Conservation (phyloP, 2,113 vertebrate species). For the Melanerpes aurifrons region DNA sequence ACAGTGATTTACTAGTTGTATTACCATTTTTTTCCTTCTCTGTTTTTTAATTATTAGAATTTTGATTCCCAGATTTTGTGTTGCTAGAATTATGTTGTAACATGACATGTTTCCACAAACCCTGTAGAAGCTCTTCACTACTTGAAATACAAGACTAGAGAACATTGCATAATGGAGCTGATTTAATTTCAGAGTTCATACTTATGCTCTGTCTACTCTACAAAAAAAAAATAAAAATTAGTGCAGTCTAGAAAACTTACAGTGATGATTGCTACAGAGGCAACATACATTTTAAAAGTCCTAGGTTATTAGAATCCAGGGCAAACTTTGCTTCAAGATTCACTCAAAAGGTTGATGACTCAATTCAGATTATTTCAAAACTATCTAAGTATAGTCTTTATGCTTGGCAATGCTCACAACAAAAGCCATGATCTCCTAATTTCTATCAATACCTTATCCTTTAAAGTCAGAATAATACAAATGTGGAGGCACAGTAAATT, state of each 20-base stretch:
- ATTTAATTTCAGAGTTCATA: neutral
- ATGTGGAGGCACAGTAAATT: neutral
- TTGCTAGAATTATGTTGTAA: neutral
- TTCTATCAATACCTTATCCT: neutral
- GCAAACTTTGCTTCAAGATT: constrained; percentile 12
- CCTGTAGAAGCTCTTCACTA: neutral
- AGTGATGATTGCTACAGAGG: constrained; percentile 18
- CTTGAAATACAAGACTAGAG: neutral
- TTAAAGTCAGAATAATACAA: constrained; percentile 9
- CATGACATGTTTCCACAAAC: neutral
- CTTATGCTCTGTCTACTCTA: constrained; percentile 14
- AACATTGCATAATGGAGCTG: neutral
- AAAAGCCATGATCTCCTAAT: constrained; percentile 8
- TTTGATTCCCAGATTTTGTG: neutral
- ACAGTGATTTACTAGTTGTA: neutral
- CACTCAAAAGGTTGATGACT: constrained; percentile 38
- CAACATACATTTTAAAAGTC: neutral
- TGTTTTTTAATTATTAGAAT: neutral
- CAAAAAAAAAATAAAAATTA: neutral
- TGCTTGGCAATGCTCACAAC: neutral
- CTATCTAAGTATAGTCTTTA: neutral
- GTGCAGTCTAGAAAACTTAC: neutral
- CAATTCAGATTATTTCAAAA: constrained; percentile 39
- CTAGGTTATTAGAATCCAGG: neutral
- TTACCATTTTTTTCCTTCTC: neutral